phyloP scores from a whole-genome alignment of 1,140 invertebrate species.

The Aplysia californica region DNA sequence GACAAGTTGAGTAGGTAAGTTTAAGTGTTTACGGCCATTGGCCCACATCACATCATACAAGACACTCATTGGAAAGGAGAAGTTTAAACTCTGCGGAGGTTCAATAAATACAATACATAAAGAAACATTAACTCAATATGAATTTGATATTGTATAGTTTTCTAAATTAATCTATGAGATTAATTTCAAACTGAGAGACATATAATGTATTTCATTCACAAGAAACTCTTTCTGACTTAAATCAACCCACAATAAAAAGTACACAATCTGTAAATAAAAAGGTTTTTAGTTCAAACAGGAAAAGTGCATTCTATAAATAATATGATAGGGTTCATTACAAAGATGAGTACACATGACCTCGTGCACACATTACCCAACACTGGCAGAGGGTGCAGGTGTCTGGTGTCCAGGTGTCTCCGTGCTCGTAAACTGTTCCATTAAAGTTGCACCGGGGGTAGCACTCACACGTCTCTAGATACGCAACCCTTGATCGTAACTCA shows the following conservation, averaged over 20 bases:
- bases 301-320: neutral
- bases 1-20: too few species aligned
- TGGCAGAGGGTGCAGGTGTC: slow-evolving; percentile 56
- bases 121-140: too few species aligned
- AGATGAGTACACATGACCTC: neutral
- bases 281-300: neutral
- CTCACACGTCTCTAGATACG: slow-evolving; percentile 51
- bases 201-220: slow-evolving; percentile 16
- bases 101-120: too few species aligned
- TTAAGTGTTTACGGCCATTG: too few species aligned
- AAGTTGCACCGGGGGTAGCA: slow-evolving; percentile 48
- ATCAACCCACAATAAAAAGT: neutral
- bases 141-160: too few species aligned
- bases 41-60: too few species aligned
- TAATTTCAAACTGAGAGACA: too few species aligned
- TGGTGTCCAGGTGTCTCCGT: slow-evolving; percentile 55
- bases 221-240: slow-evolving; percentile 29
- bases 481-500: slow-evolving; percentile 45
- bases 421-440: slow-evolving; percentile 46
- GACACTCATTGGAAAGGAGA: too few species aligned
- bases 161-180: too few species aligned
- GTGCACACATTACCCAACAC: slow-evolving; percentile 49
- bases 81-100: too few species aligned
- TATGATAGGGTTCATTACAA: neutral
- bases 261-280: neutral